These are phyloP conservation scores for Oxytorus armatus DNA, from an alignment of 2,888 invertebrate species.

Conservation along the genomic window DNA sequence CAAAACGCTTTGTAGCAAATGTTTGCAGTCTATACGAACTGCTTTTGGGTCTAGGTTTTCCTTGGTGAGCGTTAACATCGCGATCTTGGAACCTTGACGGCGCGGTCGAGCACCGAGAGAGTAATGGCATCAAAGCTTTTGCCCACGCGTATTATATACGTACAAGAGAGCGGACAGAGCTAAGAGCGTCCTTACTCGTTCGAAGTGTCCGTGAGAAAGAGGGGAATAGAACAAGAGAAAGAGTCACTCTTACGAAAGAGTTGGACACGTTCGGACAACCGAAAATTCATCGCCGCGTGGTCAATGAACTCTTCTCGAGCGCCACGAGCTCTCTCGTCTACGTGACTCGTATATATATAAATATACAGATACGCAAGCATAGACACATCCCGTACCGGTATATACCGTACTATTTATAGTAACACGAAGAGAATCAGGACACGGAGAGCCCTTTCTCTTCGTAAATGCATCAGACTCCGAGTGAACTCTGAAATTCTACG, in stretches of 20 bases:
- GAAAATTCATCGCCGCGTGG: conserved; percentile 70
- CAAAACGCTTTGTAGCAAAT: conserved; percentile 52
- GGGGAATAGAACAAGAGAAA: conserved; percentile 16
- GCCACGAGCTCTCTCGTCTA: conserved; percentile 62
- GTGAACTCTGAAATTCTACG: conserved; percentile 32
- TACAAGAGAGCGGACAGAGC: background rate
- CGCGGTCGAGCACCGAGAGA: conserved; percentile 13
- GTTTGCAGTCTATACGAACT: conserved; percentile 59
- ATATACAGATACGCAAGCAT: background rate
- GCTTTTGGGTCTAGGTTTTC: conserved; percentile 75
- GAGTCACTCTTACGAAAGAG: conserved; percentile 60
- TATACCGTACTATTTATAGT: conserved; percentile 54
- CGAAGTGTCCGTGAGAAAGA: conserved; percentile 55
- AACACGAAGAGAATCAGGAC: conserved; percentile 60
- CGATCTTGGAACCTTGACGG: conserved; percentile 64
- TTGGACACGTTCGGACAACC: conserved; percentile 64
- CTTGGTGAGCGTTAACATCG: conserved; percentile 74
- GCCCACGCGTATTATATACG: conserved; percentile 51
- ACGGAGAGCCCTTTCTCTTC: conserved; percentile 65
- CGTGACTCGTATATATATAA: conserved; percentile 16
- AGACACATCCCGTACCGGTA: conserved; percentile 29
- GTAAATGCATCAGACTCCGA: conserved; percentile 32
- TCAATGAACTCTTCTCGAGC: conserved; percentile 72
- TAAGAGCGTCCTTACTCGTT: conserved; percentile 34
- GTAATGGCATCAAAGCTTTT: conserved; percentile 67